phyloP scores from a whole-genome alignment of 2,113 vertebrate genomes.

The Lanius ludovicianus region DNA sequence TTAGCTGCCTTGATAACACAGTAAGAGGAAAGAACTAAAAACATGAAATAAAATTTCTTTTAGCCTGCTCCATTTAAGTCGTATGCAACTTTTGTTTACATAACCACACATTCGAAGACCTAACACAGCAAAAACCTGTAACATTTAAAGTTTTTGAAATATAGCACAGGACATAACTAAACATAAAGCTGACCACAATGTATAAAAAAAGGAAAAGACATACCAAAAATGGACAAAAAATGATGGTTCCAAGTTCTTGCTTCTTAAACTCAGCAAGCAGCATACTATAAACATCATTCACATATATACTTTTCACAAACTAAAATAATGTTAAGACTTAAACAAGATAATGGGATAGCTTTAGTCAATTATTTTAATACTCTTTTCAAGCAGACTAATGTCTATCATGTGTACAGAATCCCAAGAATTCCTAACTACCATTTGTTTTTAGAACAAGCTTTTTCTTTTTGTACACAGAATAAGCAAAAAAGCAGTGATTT shows the following conservation, averaged over 20 bases:
- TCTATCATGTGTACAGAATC: background rate
- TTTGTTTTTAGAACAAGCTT: background rate
- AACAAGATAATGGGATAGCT: background rate
- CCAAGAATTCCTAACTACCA: background rate
- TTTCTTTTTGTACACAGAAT: background rate
- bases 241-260: background rate
- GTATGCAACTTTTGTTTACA: constrained; percentile 19
- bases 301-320: background rate
- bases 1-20: background rate
- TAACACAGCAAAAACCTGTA: background rate
- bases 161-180: background rate
- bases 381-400: background rate
- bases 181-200: background rate
- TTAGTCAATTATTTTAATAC: background rate
- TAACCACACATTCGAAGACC: background rate
- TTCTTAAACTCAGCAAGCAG: background rate
- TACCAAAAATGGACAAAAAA: background rate
- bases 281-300: background rate
- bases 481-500: background rate
- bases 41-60: background rate
- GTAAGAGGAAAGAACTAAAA: background rate
- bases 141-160: background rate
- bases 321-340: background rate
- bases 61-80: background rate
- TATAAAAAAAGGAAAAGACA: background rate